Conservation (phyloP, 64 coral and sea anemone species). For the Anthopleura sola region DNA sequence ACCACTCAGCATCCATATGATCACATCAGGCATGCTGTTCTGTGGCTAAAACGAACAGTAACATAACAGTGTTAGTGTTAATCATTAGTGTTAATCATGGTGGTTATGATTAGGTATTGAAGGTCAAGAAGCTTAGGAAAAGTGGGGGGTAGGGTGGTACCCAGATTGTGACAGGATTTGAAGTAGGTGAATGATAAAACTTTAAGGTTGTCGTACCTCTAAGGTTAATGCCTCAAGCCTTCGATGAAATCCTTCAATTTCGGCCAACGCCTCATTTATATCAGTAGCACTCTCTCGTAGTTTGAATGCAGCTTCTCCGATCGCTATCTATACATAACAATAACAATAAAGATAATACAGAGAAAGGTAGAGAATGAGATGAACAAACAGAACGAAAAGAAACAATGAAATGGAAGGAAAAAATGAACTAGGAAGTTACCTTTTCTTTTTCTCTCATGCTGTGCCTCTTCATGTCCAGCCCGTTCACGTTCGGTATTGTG, state of each 20-base stretch:
- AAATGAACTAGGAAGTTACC: not conserved
- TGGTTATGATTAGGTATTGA: no score
- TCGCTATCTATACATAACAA: conserved; percentile 11
- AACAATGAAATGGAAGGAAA: not conserved
- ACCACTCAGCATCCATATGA: conserved; percentile 98
- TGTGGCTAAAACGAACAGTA: conserved; percentile 66
- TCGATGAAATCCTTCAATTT: conserved; percentile 23
- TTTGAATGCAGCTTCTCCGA: conserved; percentile 24
- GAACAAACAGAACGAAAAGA: not conserved
- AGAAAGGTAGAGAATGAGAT: not conserved
- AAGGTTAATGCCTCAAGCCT: conserved; percentile 18
- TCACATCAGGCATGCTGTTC: conserved; percentile 94
- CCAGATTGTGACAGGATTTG: no score
- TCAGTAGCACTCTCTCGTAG: conserved; percentile 44
- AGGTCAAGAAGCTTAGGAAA: no score
- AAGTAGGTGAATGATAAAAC: no score
- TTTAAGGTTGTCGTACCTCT: conserved; percentile 22
- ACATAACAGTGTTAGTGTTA: not conserved
- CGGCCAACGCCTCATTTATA: conserved; percentile 32
- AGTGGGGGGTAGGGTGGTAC: no score
- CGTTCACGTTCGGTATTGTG: conserved; percentile 30
- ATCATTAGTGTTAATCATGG: no score
- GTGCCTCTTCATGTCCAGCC: conserved; percentile 29
- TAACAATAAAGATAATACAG: not conserved
- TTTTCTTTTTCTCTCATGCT: conserved; percentile 32